Percentiles rank a stretch among this genome's conserved stretches.
These are phyloP conservation scores for Leptoteleia sp. DNA, from an alignment of 1,140 invertebrate species.

Conservation along the genomic window DNA sequence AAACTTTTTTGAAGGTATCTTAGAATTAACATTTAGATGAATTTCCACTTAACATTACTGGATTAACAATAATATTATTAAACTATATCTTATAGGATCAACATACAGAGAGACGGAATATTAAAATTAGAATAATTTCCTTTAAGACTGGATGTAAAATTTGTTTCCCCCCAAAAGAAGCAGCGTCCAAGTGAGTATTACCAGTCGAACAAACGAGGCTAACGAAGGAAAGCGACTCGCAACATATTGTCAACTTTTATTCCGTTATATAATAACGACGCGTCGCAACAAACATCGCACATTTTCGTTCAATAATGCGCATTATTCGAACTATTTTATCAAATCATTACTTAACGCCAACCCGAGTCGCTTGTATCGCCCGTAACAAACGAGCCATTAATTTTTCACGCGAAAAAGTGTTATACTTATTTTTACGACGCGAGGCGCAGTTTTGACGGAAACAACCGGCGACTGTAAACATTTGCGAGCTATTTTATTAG, in stretches of 20 bases:
- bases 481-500: slow-evolving; percentile 23
- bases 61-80: too few relatives aligned
- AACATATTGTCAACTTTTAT: slow-evolving; percentile 15
- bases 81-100: too few relatives aligned
- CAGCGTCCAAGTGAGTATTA: slow-evolving; percentile 15
- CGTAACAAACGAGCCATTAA: background rate
- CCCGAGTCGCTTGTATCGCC: background rate
- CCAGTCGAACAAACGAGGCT: slow-evolving; percentile 11
- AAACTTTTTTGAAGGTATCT: too few relatives aligned
- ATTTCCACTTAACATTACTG: too few relatives aligned
- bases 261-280: slow-evolving; percentile 9
- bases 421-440: slow-evolving; percentile 15
- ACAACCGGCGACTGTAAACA: slow-evolving; percentile 11
- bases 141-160: slow-evolving; percentile 18
- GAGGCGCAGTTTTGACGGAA: background rate
- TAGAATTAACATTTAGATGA: too few relatives aligned
- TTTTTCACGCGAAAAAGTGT: slow-evolving; percentile 6
- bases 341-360: background rate
- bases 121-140: too few relatives aligned
- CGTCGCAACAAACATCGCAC: background rate
- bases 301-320: background rate
- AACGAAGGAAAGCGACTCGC: slow-evolving; percentile 9
- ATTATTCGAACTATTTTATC: background rate
- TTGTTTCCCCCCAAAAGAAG: slow-evolving; percentile 1
- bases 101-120: too few relatives aligned